Conservation (phyloP, 1,140 invertebrate genomes). For the Hirudo medicinalis region DNA sequence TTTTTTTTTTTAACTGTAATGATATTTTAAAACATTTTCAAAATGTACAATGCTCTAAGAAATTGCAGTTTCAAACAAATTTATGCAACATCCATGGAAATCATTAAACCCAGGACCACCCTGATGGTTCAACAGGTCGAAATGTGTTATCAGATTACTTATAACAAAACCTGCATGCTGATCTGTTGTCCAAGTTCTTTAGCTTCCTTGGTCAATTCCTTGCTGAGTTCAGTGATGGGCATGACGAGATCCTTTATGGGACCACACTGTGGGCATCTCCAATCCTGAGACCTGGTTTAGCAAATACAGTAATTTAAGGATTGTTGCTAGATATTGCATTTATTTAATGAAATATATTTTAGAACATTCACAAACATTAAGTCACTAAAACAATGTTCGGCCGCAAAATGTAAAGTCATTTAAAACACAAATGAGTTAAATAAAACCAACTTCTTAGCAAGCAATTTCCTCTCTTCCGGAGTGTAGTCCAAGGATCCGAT, state of each 20-base stretch:
- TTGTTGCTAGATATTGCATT: background rate
- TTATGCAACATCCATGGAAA: too few relatives aligned
- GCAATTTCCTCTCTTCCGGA: conserved; percentile 60
- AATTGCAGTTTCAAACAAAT: too few relatives aligned
- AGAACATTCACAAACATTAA: background rate
- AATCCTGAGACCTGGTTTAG: conserved; percentile 32
- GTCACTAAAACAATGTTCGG: background rate
- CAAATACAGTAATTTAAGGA: background rate
- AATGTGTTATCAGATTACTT: too few relatives aligned
- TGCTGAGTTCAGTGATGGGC: conserved; percentile 33
- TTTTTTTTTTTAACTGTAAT: too few relatives aligned
- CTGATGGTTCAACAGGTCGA: too few relatives aligned
- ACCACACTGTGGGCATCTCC: conserved; percentile 38
- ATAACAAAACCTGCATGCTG: conserved; percentile 32
- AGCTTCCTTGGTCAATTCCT: conserved; percentile 34
- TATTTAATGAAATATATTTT: background rate
- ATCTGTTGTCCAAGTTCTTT: conserved; percentile 38
- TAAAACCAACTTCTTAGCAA: conserved; percentile 57
- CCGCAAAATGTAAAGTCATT: background rate
- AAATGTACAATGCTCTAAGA: too few relatives aligned
- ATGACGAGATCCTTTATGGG: conserved; percentile 31
- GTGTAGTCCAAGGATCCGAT: conserved; percentile 80
- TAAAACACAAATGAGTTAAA: background rate
- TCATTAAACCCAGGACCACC: too few relatives aligned
- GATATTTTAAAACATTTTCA: too few relatives aligned